Evolutionary conservation across 2,113 vertebrate species (phyloP).

Genomic region (Menidia beryllina): DNA sequence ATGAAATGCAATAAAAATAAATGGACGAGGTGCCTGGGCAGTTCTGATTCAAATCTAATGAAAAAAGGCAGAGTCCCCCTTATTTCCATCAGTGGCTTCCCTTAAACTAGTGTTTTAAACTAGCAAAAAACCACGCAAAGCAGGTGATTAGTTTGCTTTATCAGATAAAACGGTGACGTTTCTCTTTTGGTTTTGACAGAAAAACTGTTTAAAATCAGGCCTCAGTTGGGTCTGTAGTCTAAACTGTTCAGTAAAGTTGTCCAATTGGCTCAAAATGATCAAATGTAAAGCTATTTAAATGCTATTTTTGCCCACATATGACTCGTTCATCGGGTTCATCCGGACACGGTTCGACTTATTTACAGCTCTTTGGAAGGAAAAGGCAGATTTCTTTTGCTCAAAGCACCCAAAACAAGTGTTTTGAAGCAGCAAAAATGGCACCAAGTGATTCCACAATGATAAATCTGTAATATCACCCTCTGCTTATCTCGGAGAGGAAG

Average conservation of each 20-base stretch:
- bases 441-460: constrained; percentile 9
- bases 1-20: no score
- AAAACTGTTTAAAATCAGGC: not conserved
- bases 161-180: no score
- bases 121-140: no score
- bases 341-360: not conserved
- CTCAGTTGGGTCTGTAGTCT: not conserved
- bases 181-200: no score
- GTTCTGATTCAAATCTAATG: no score
- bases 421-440: not conserved
- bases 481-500: constrained; percentile 35
- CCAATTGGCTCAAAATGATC: not conserved
- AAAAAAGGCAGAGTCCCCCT: no score
- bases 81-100: no score
- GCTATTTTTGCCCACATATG: not conserved
- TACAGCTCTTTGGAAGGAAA: not conserved
- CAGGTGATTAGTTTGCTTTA: no score
- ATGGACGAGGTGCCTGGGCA: no score
- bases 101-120: no score
- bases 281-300: not conserved
- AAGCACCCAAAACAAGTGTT: constrained; percentile 5
- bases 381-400: not conserved
- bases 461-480: constrained; percentile 23
- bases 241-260: not conserved
- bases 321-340: no score